Percentiles rank a stretch among this genome's conserved stretches.
These are phyloP conservation scores for Caenorhabditis brenneri DNA, from an alignment of 1,140 invertebrate species.

Conservation along the genomic window DNA sequence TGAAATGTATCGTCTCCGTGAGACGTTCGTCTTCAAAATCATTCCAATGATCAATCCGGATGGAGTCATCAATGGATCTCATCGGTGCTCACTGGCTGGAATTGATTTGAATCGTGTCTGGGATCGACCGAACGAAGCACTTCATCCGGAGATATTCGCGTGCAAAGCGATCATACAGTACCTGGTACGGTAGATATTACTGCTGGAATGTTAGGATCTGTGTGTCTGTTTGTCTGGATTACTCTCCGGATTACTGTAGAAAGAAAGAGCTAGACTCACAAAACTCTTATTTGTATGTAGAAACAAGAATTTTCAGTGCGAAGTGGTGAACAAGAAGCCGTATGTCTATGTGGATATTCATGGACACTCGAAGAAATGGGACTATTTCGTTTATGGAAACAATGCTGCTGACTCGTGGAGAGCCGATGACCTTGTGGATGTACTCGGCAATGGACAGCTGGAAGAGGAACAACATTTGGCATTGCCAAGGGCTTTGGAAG, in stretches of 20 bases:
- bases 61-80: constrained; percentile 81
- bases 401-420: constrained; percentile 74
- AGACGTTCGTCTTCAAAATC: constrained; percentile 82
- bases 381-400: constrained; percentile 87
- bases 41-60: constrained; percentile 97
- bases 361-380: constrained; percentile 85
- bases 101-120: constrained; percentile 79
- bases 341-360: constrained; percentile 91
- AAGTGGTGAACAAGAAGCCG: constrained; percentile 72
- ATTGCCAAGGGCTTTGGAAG: background rate
- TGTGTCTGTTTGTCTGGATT: too few species aligned
- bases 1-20: constrained; percentile 54
- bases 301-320: constrained; percentile 55
- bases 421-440: constrained; percentile 14
- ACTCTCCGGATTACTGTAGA: too few species aligned
- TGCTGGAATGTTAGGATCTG: too few species aligned
- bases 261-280: too few species aligned
- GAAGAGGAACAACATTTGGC: constrained; percentile 16
- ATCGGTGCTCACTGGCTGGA: constrained; percentile 85
- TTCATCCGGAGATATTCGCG: constrained; percentile 90
- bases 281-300: background rate
- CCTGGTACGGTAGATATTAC: constrained; percentile 55
- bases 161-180: constrained; percentile 78
- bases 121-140: constrained; percentile 80
- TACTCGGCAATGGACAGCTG: background rate